A percentile compares a stretch with the other conserved stretches of the same genome.
Conservation (phyloP, 1,140 invertebrate species). For the Lucilia sericata region DNA sequence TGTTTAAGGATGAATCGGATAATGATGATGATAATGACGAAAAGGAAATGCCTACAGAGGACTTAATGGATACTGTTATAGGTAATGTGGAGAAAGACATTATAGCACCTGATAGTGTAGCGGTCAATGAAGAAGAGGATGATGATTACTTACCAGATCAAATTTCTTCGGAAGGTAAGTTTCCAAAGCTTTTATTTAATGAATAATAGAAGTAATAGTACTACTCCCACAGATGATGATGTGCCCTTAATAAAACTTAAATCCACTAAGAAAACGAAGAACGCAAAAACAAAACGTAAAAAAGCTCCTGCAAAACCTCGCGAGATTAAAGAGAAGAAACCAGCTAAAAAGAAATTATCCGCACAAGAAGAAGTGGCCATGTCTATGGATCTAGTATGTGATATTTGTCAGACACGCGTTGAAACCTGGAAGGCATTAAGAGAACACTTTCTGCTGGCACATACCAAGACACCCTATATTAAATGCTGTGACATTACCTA, state of each 20-base stretch:
- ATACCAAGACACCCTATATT: constrained; percentile 59
- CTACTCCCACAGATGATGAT: background rate
- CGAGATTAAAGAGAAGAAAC: constrained; percentile 8
- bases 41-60: background rate
- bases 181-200: constrained; percentile 42
- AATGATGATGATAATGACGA: constrained; percentile 27
- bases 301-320: background rate
- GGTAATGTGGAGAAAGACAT: constrained; percentile 7
- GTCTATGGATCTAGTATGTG: constrained; percentile 61
- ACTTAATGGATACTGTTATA: constrained; percentile 12
- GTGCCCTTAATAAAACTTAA: constrained; percentile 28
- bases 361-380: constrained; percentile 56
- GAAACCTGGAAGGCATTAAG: constrained; percentile 58
- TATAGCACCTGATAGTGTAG: constrained; percentile 6
- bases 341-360: constrained; percentile 37
- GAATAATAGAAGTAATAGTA: too few relatives aligned
- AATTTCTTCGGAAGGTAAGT: constrained; percentile 61
- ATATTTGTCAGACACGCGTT: constrained; percentile 57
- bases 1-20: background rate
- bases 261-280: background rate
- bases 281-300: background rate
- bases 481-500: constrained; percentile 63
- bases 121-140: constrained; percentile 41
- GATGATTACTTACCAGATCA: constrained; percentile 56
- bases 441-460: constrained; percentile 56